Base-by-base conservation (phyloP, 2,797 vertebrate genomes). In the Oophaga sylvatica region DNA sequence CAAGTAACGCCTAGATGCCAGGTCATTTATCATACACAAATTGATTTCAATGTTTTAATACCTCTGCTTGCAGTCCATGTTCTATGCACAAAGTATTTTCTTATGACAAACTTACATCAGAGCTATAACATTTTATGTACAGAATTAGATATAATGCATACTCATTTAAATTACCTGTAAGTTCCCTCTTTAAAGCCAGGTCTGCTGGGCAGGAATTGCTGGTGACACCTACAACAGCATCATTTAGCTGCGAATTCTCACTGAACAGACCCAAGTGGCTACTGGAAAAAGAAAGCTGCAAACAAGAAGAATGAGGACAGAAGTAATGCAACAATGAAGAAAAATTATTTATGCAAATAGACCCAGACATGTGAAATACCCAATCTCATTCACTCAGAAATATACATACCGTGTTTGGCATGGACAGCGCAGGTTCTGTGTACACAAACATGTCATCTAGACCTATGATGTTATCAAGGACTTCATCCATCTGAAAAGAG, bases 151-250 rank as follows among this genome's bases (percentile, higher is more conserved):
- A 53, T 8, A 9, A 76, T 53, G 48, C 22, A 56, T 48, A 48
- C 41, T 12, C 19, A 6, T 6, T 11, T 9, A 70, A 20, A 29
- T n/a, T 84, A 98, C 97, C 97, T 95, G 96, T 94, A 90, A 98
- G 91, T 60, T 99, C 98, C 89, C 97, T 95, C 93, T 99, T 99
- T 94, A 99, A 94, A 87, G 97, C 96, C 90, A 99, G 94, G 90
- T 98, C 97, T 0, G 98, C 97, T 0, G 98, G 98, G 90, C 98
- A 99, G 92, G 98, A 99, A 95, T 97, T 99, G 93, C 98, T 99
- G 91, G 98, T 99, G 95, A 98, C 97, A 2, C 96, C 96, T 0
- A 99, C 96, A 67, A 96, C 91, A 10, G 97, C 96, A 53, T 96
- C 96, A 0, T 97, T 96, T 95, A 98, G 96, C 84, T 94, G 94